Base-by-base conservation (phyloP, 35 echinoderm and acorn worm genomes). In the Strongylocentrotus purpuratus region DNA sequence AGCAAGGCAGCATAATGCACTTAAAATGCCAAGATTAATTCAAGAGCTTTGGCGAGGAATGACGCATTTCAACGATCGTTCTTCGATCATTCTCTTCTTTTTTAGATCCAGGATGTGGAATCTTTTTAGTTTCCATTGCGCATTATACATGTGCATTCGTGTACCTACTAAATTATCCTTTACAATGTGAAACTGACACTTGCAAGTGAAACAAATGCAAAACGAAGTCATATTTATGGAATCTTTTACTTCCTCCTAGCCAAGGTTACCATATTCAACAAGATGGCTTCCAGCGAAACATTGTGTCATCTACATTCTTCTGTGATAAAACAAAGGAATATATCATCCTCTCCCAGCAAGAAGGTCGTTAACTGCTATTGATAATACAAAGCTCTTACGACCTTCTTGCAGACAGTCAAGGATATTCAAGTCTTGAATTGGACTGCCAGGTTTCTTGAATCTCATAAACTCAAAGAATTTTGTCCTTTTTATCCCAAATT, bases 1-100 rank as follows among this genome's bases (percentile, higher is more conserved):
- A 89, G 87, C 33, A 33, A 18, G 87, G 87, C 87, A 45, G 25
- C 87, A 89, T 45, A 89, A 89, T 17, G 87, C 87, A 89, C 87
- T 89, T 89, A 45, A 89, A 89, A 89, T 89, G 87, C 45, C 87
- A 89, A 89, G 87, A 89, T 89, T 89, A 89, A 89, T 89, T 89
- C 87, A 89, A 89, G 87, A 89, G 87, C 87, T 78, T 78, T n/a
- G 65, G 65, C 65, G 28, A 7, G 65, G 65, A 18, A 78, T 78
- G 65, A 78, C 65, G 65, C 65, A 78, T 78, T 78, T 78, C 65
- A 78, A 78, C 65, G 22, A 78, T 78, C 65, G 65, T 78, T 78
- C 65, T 28, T 78, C 25, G 4, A 22, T 18, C 65, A n/a, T 78
- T 78, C 65, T 28, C 4, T 7, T 28, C 22, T 78, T 28, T 78